Conservation (phyloP, 1,140 invertebrate genomes). For the Atta colombica region DNA sequence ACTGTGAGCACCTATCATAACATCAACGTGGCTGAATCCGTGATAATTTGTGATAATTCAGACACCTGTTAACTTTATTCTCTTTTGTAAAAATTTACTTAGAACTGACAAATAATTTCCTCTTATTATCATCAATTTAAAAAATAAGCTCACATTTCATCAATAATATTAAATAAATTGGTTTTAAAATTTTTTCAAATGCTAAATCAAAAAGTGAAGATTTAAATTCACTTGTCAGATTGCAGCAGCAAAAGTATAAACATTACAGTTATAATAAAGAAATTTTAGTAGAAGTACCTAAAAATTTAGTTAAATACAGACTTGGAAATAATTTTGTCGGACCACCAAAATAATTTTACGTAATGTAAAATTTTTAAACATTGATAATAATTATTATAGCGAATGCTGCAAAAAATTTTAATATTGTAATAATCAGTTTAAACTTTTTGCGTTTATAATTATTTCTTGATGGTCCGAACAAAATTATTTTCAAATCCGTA, state of each 20-base stretch:
- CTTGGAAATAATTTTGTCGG: no score
- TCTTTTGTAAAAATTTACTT: neutral
- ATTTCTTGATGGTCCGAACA: no score
- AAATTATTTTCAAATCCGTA: no score
- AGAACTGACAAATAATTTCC: neutral
- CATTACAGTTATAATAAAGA: neutral
- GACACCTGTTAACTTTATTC: constrained; percentile 32
- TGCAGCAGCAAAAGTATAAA: neutral
- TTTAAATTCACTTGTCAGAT: neutral
- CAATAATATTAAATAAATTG: neutral
- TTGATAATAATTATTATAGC: no score
- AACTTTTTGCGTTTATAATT: no score
- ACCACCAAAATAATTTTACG: no score
- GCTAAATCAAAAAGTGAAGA: neutral
- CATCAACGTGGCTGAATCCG: neutral
- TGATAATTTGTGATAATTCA: constrained; percentile 8
- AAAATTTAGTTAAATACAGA: no score
- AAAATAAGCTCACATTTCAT: neutral
- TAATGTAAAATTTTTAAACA: no score
- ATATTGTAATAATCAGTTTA: no score
- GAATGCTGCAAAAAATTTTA: no score
- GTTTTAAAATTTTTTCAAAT: neutral
- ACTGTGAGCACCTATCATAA: neutral
- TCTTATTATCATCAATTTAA: neutral
- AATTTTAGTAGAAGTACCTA: no score